Conservation (phyloP, 2,113 vertebrate species). For the Psittacula cyanocephala region DNA sequence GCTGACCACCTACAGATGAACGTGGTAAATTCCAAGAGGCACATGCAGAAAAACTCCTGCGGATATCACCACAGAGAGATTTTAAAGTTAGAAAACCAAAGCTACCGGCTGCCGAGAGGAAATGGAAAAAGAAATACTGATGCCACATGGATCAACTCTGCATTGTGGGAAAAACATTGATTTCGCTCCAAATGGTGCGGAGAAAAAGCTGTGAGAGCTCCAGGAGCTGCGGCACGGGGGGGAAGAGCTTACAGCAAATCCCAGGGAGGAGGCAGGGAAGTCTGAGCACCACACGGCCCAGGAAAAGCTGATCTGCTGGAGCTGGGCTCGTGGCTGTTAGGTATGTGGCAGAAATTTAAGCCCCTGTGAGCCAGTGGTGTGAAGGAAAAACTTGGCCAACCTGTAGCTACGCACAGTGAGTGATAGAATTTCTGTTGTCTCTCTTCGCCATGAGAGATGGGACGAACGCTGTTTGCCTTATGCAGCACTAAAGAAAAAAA, state of each 20-base stretch:
- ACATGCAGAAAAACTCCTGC: not conserved
- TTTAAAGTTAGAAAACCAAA: not conserved
- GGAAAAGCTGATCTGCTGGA: not conserved
- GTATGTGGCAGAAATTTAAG: not conserved
- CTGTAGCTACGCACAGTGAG: not conserved
- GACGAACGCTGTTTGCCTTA: not conserved
- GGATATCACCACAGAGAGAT: not conserved
- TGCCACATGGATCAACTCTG: not conserved
- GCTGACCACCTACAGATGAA: not conserved
- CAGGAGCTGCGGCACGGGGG: accelerated
- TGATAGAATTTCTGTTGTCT: not conserved
- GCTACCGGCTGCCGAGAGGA: not conserved
- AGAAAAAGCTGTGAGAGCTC: not conserved
- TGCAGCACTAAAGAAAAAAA: not conserved
- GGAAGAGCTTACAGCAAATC: not conserved
- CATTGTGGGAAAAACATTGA: not conserved
- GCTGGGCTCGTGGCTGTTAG: not conserved
- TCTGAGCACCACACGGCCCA: accelerated
- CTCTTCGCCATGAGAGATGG: accelerated
- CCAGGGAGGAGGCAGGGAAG: not conserved
- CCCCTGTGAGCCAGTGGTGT: accelerated
- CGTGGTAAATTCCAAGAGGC: not conserved
- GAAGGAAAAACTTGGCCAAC: not conserved
- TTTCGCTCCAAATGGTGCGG: not conserved
- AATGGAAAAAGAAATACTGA: not conserved